phyloP scores from a whole-genome alignment of 2,888 invertebrate species.

The Melanchra persicariae region DNA sequence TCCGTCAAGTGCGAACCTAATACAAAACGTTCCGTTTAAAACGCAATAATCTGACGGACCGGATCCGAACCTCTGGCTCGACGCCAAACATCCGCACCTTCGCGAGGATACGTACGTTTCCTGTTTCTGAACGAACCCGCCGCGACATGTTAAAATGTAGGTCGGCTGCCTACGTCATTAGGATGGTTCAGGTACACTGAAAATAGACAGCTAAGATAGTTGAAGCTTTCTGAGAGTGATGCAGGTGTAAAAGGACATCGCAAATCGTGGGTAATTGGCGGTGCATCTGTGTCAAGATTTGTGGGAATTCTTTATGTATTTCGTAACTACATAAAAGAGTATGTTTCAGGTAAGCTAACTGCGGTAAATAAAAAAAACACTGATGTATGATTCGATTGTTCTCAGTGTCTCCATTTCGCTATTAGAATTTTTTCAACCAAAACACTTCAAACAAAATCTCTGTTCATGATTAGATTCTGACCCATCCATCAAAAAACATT shows the following conservation, averaged over 20 bases:
- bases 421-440: background rate
- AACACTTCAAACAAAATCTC: no score
- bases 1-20: conserved; percentile 59
- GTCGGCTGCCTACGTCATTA: conserved; percentile 47
- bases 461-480: no score
- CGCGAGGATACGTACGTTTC: conserved; percentile 64
- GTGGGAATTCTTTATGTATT: background rate
- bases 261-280: background rate
- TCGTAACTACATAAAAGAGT: background rate
- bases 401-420: background rate
- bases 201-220: conserved; percentile 46
- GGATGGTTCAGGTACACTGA: conserved; percentile 28
- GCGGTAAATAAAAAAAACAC: background rate
- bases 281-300: conserved; percentile 16
- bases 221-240: conserved; percentile 8
- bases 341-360: background rate
- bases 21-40: conserved; percentile 76
- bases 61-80: conserved; percentile 76
- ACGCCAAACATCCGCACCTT: conserved; percentile 76
- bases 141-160: conserved; percentile 60
- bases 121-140: conserved; percentile 58
- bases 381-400: background rate
- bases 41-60: conserved; percentile 77
- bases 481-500: no score
- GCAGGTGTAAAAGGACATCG: background rate